phyloP scores from a whole-genome alignment of 2,888 invertebrate genomes.

The Agriotes lineatus region DNA sequence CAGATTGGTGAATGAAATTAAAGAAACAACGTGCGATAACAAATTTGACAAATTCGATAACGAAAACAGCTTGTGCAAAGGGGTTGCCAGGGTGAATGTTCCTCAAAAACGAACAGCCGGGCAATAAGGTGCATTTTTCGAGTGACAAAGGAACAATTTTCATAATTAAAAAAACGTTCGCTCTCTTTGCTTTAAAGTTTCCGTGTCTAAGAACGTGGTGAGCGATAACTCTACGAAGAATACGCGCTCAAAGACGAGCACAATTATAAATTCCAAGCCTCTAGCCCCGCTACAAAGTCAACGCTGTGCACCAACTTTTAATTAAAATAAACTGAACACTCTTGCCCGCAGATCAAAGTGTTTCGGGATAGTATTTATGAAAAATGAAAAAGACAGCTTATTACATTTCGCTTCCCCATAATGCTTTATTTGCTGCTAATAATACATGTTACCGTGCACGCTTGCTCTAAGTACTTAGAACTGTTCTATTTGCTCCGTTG shows the following conservation, averaged over 20 bases:
- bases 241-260: constrained; percentile 59
- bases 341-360: constrained; percentile 64
- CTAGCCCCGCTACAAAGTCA: constrained; percentile 62
- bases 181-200: constrained; percentile 1
- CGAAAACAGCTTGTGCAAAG: no score
- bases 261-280: constrained; percentile 64
- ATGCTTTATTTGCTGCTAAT: constrained; percentile 18
- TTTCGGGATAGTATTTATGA: constrained; percentile 60
- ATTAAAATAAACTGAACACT: constrained; percentile 65
- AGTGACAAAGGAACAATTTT: constrained; percentile 7
- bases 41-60: no score
- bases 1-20: no score
- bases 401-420: constrained; percentile 19
- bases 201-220: constrained; percentile 26
- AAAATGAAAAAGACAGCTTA: constrained; percentile 59
- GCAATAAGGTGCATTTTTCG: no score
- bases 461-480: no score
- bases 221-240: constrained; percentile 54
- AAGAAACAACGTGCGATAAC: no score
- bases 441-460: no score
- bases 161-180: neutral
- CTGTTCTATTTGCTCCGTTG: no score
- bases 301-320: constrained; percentile 64
- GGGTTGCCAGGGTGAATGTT: no score
- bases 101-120: no score